Evolutionary conservation across 2,888 invertebrate genomes (phyloP), one percentile per base, ranked within the genome.

Genomic region (Bhutanitis thaidina): DNA sequence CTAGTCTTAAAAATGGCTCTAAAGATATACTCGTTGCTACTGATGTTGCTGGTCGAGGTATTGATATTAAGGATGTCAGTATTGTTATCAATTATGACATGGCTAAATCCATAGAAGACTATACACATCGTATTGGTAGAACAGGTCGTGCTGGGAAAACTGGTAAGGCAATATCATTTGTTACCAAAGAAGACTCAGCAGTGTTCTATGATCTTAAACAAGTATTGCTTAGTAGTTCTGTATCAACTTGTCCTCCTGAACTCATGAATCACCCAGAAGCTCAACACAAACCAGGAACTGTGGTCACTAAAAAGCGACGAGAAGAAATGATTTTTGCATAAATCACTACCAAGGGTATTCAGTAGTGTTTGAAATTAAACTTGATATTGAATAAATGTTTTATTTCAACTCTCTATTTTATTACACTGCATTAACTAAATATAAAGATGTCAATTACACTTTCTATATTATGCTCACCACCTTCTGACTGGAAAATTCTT

Each of bases 31-130:
- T 99, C 64, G 99, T 99, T 35, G 99, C 99, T 0, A 99, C 99
- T 0, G 99, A 99, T 82, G 99, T 99, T 0, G 99, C 99, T 61
- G 99, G 99, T 63, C 95, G 99, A 92, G 99, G 99, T 96, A 99
- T 99, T 62, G 99, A 99, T 76, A 99, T 99, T 76, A 99, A 99
- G 78, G 99, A 99, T 80, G 99, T 99, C 1, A 98, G 98, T 7
- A 92, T 99, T 86, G 99, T 99, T 57, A 97, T 99, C 67, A 99
- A 99, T 82, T 99, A 99, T 70, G 99, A 99, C 76, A 99, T 99
- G 99, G 98, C 99, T 0, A 99, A 99, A 83, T 94, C 95, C 13
- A 99, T 99, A 69, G 99, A 99, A 91, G 97, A 97, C 84, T 97
- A 97, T 70, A 97, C 97, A 0, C 97, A 98, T 94, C 95, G 99